A percentile compares a stretch with the other conserved stretches of the same genome.
Evolutionary conservation across 2,113 vertebrate species (phyloP).

Genomic region (Neodon shergylaensis): DNA sequence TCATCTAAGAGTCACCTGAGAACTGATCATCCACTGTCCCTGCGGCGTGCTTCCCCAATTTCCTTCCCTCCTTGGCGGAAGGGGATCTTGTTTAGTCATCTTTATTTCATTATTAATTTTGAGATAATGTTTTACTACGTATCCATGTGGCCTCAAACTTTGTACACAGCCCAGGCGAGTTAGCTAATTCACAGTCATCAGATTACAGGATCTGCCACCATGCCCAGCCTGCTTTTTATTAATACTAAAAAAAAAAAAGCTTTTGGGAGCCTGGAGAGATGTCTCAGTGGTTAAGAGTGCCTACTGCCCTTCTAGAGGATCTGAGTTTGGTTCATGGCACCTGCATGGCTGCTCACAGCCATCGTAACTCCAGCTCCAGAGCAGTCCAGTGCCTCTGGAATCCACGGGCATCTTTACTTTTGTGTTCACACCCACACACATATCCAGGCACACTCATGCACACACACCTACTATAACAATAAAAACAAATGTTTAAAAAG

Average conservation of each 20-base stretch:
- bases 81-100: neutral
- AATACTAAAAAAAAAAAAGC: neutral
- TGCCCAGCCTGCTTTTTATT: neutral
- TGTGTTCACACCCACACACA: neutral
- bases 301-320: neutral
- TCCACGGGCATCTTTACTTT: neutral
- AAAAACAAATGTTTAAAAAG: neutral
- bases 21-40: accelerated
- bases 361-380: neutral
- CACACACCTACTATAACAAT: neutral
- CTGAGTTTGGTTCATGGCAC: neutral
- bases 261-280: neutral
- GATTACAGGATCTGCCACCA: neutral
- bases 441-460: neutral
- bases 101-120: neutral
- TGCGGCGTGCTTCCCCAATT: too few relatives aligned
- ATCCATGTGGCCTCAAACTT: neutral
- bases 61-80: neutral
- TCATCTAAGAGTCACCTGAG: neutral
- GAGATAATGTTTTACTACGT: neutral
- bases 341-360: neutral
- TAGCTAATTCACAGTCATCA: neutral
- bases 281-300: neutral
- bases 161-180: neutral
- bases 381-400: neutral